These are phyloP conservation scores for Ditula angustiorana DNA, from an alignment of 2,888 invertebrate genomes.

Conservation along the genomic window DNA sequence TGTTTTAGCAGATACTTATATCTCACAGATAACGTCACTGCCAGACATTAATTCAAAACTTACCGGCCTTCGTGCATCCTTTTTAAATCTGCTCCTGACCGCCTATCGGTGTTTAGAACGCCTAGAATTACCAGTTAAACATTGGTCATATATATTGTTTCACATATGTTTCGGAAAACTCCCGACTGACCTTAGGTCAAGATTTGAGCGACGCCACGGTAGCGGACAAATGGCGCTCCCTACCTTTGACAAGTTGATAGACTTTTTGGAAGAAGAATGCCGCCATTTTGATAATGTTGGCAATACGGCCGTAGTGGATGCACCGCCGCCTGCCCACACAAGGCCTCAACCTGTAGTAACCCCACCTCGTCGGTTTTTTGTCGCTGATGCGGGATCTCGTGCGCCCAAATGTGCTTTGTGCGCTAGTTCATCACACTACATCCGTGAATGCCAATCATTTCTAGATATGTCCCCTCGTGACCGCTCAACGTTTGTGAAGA, in stretches of 20 bases:
- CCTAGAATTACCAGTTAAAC: not conserved
- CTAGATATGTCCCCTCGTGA: not conserved
- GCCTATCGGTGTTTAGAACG: not conserved
- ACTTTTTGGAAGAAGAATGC: not conserved
- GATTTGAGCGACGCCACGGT: slow-evolving; percentile 2
- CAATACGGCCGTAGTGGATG: not conserved
- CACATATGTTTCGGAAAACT: not conserved
- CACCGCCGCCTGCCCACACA: not conserved
- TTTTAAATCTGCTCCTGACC: not conserved
- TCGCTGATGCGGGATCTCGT: not conserved
- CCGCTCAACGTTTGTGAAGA: not conserved
- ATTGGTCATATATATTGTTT: not conserved
- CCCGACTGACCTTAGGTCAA: not conserved
- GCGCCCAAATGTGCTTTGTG: not conserved
- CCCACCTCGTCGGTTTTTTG: not conserved
- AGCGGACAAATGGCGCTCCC: not conserved
- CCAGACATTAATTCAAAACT: not conserved
- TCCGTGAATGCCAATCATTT: not conserved
- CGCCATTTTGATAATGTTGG: not conserved
- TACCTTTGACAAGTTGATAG: not conserved
- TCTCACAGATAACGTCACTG: not conserved
- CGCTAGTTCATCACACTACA: not conserved
- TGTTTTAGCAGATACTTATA: not conserved
- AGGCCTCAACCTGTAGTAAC: not conserved
- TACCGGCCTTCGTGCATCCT: not conserved